Base-by-base conservation (phyloP, 2,113 vertebrate species). In the Pelobates fuscus region DNA sequence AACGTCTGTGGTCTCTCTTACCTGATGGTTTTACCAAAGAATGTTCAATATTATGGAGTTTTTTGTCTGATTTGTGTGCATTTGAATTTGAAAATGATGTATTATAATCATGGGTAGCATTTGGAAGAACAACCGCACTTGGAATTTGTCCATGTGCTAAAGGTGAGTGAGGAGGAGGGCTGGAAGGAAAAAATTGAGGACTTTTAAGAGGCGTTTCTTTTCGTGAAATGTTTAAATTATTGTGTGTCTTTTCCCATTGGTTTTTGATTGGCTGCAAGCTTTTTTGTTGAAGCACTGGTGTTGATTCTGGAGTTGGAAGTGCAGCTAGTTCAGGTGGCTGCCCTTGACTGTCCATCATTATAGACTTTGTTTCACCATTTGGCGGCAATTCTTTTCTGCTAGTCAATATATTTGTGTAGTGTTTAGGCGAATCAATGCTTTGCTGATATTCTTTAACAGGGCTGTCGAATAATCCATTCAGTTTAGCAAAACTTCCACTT, bases 371-470 rank as follows among this genome's bases (percentile, higher is more conserved):
- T 26, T 98, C 96, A 5, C 90, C 84, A 0, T 63, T 91, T 1
- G 95, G 92, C 0, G 93, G 84, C 44, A 94, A 46, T 66, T 98
- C 97, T 85, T 97, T 98, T 12, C 94, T 91, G 79, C 90, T 94
- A 43, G 90, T 96, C 77, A 98, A 79, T 79, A 98, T 86, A 85
- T 97, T 97, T 55, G 95, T 97, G 77, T 96, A 99, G 11, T 98
- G 88, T 81, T 98, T 98, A 37, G 96, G 95, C 0, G 94, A 93
- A 82, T 98, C 95, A 0, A 96, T 95, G 80, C 93, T 92, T 82
- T 93, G 93, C 59, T 97, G 95, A 77, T 96, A 98, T 24, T 98
- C 97, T 90, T 99, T 98, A 68, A 99, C 92, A 0, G 97, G 96
- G 57, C 97, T 99, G 78, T 99, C 96, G 44, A 99, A 98, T 21